Percentiles rank a stretch among this genome's conserved stretches.
Evolutionary conservation across 2,888 invertebrate species (phyloP).

Genomic region (Agrochola lota): DNA sequence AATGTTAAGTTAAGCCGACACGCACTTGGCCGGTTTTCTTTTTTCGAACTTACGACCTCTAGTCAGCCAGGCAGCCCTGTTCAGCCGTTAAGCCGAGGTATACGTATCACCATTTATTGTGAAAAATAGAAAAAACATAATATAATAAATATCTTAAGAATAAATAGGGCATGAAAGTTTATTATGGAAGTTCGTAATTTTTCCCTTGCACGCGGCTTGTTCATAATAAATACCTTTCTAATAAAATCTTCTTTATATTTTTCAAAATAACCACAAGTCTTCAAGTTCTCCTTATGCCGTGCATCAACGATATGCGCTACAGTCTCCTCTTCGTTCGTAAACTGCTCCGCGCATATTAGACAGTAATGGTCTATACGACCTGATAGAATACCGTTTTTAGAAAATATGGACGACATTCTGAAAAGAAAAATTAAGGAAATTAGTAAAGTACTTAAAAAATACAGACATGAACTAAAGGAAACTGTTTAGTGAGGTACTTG

Average conservation of each 20-base stretch:
- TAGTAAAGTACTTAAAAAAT: not conserved
- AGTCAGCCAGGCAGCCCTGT: not conserved
- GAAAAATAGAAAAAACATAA: not conserved
- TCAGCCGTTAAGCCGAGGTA: not conserved
- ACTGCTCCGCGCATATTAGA: slow-evolving; percentile 31
- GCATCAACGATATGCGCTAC: slow-evolving; percentile 24
- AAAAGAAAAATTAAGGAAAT: slow-evolving; percentile 9
- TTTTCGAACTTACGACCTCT: not conserved
- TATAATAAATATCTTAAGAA: not conserved
- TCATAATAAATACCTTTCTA: slow-evolving; percentile 38
- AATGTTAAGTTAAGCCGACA: too few species aligned
- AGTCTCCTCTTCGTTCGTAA: slow-evolving; percentile 30
- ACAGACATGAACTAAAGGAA: not conserved
- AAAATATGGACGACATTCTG: slow-evolving; percentile 55
- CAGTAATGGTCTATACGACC: slow-evolving; percentile 49
- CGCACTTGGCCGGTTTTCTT: not conserved
- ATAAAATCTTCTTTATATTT: slow-evolving; percentile 48
- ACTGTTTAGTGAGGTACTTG: not conserved
- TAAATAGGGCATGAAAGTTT: too few species aligned
- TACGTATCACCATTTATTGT: not conserved
- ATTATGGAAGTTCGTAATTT: not conserved
- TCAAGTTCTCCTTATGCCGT: slow-evolving; percentile 27
- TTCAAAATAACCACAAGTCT: slow-evolving; percentile 35
- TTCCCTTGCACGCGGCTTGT: not conserved
- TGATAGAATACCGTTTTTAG: slow-evolving; percentile 48